Conservation (phyloP, 1,140 invertebrate genomes). For the Mizuhopecten yessoensis region DNA sequence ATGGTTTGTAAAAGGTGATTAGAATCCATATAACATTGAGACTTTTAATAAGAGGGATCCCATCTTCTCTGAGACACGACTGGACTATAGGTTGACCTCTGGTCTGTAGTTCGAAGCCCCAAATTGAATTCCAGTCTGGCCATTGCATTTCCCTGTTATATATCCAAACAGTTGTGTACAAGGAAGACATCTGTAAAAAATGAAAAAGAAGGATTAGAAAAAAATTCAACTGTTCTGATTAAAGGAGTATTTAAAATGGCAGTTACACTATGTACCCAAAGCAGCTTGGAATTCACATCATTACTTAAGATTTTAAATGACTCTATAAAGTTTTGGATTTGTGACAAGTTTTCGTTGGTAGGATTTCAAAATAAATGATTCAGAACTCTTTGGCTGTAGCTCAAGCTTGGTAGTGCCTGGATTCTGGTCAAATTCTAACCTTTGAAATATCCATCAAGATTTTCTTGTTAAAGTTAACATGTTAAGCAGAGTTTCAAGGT, state of each 20-base stretch:
- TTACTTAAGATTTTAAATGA: not conserved
- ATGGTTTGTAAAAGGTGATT: no score
- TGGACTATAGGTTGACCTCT: no score
- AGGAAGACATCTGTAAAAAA: no score
- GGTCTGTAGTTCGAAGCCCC: no score
- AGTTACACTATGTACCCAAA: not conserved
- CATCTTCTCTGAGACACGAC: no score
- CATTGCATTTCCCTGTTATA: no score
- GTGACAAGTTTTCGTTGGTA: not conserved
- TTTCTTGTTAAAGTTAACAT: not conserved
- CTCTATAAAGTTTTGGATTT: not conserved
- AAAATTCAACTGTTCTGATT: not conserved
- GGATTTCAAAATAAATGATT: constrained; percentile 28
- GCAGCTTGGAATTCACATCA: not conserved
- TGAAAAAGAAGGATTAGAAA: not conserved
- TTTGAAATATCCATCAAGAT: constrained; percentile 14
- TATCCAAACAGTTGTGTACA: no score
- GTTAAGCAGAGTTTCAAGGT: not conserved
- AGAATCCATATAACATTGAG: no score
- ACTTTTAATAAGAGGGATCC: no score
- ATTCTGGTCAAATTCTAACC: constrained; percentile 21
- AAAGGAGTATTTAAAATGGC: not conserved
- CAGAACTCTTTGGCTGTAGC: not conserved
- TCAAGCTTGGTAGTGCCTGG: not conserved
- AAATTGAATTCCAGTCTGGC: no score